Percentiles rank a stretch among this genome's conserved stretches.
Evolutionary conservation across 2,797 vertebrate genomes (phyloP).

Genomic region (Hippocampus kuda): DNA sequence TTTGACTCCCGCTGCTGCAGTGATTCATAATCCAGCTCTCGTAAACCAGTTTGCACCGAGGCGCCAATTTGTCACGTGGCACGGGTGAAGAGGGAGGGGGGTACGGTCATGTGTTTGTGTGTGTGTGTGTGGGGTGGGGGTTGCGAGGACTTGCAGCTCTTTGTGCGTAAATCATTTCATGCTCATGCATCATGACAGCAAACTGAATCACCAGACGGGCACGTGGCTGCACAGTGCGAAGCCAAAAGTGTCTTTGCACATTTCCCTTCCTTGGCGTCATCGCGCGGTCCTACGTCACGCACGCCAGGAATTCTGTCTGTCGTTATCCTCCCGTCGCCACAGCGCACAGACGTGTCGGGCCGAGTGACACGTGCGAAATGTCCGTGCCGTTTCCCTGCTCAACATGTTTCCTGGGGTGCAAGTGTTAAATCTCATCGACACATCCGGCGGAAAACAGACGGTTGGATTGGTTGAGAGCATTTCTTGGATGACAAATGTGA

Average conservation of each 20-base stretch:
- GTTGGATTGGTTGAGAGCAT: background rate
- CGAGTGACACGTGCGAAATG: background rate
- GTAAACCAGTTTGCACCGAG: constrained; percentile 14
- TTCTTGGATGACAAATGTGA: background rate
- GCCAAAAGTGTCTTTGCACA: constrained; percentile 26
- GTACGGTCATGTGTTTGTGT: constrained; percentile 1
- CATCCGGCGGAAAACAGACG: background rate
- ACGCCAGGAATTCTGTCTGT: background rate
- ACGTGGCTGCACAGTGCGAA: constrained; percentile 35
- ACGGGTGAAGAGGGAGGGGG: constrained; percentile 20
- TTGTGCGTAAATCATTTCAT: constrained; percentile 49
- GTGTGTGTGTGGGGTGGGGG: constrained; percentile 35
- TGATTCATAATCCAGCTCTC: constrained; percentile 3
- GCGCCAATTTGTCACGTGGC: constrained; percentile 23
- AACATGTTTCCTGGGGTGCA: background rate
- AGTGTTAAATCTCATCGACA: background rate
- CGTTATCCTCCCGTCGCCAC: background rate
- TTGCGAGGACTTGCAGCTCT: constrained; percentile 40
- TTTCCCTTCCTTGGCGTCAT: constrained; percentile 11
- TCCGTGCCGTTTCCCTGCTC: background rate
- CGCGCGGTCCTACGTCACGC: background rate
- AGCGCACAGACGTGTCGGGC: background rate
- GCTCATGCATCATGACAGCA: constrained; percentile 48
- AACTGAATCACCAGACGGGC: constrained; percentile 60
- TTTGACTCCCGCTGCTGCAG: background rate